These are phyloP conservation scores for Drosophila formosana DNA, from an alignment of 2,888 invertebrate species.

Conservation along the genomic window DNA sequence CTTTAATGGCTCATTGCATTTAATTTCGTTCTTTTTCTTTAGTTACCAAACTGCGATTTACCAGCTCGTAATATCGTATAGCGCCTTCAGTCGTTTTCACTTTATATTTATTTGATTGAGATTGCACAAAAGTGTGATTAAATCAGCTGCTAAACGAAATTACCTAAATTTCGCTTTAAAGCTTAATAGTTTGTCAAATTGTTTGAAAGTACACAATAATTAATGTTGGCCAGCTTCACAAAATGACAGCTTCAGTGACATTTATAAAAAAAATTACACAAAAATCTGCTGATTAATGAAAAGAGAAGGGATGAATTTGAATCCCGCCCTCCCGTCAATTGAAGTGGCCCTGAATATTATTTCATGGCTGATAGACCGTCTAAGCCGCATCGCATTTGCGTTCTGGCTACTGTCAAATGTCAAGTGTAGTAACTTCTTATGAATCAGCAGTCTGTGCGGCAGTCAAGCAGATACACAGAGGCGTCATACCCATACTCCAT, in stretches of 20 bases:
- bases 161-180: not conserved
- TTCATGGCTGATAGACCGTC: slow-evolving; percentile 47
- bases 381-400: slow-evolving; percentile 27
- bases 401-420: slow-evolving; percentile 44
- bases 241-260: slow-evolving; percentile 4
- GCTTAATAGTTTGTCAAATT: not conserved
- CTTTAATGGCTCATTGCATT: slow-evolving; percentile 77
- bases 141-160: not conserved
- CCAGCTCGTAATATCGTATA: slow-evolving; percentile 46
- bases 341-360: slow-evolving; percentile 37
- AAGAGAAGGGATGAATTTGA: slow-evolving; percentile 6
- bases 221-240: not conserved
- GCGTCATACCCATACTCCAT: slow-evolving; percentile 12
- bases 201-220: not conserved
- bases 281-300: slow-evolving; percentile 13
- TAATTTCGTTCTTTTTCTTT: slow-evolving; percentile 60
- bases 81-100: not conserved
- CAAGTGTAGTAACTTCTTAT: slow-evolving; percentile 43
- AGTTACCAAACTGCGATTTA: slow-evolving; percentile 48
- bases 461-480: slow-evolving; percentile 24
- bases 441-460: slow-evolving; percentile 35
- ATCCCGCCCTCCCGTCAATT: slow-evolving; percentile 1
- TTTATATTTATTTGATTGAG: not conserved
- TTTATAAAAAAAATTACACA: slow-evolving; percentile 3
- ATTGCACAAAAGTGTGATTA: not conserved